Conservation (phyloP, 2,888 invertebrate genomes). For the Therioaphis trifolii region DNA sequence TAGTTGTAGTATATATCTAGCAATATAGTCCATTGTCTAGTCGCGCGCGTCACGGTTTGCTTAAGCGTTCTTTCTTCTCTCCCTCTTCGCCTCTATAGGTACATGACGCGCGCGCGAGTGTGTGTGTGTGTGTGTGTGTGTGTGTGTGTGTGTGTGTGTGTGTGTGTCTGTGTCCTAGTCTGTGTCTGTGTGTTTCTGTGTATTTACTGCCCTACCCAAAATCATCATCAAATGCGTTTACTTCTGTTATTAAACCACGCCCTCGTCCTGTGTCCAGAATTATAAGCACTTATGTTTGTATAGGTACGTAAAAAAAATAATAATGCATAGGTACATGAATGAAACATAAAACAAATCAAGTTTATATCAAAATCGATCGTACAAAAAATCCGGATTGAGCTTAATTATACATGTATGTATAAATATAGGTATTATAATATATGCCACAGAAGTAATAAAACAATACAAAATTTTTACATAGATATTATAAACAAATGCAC, state of each 20-base stretch:
- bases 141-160: not conserved
- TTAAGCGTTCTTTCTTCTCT: conserved; percentile 50
- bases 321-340: not conserved
- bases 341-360: not conserved
- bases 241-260: conserved; percentile 48
- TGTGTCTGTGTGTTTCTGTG: not conserved
- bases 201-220: conserved; percentile 50
- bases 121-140: not conserved
- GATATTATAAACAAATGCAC: too few relatives aligned
- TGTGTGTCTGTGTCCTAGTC: too few relatives aligned
- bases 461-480: too few relatives aligned
- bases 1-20: not conserved
- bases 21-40: conserved; percentile 53
- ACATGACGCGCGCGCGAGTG: not conserved
- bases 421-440: too few relatives aligned
- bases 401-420: too few relatives aligned
- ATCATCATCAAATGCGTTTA: conserved; percentile 38
- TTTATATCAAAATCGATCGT: too few relatives aligned
- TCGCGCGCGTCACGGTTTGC: conserved; percentile 60
- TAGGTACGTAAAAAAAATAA: not conserved
- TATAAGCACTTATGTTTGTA: conserved; percentile 12
- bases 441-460: too few relatives aligned
- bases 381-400: too few relatives aligned
- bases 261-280: conserved; percentile 49
- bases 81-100: not conserved